Percentiles rank a stretch among this genome's conserved stretches.
phyloP scores from a whole-genome alignment of 2,113 vertebrate genomes.

The Dasyprocta punctata region DNA sequence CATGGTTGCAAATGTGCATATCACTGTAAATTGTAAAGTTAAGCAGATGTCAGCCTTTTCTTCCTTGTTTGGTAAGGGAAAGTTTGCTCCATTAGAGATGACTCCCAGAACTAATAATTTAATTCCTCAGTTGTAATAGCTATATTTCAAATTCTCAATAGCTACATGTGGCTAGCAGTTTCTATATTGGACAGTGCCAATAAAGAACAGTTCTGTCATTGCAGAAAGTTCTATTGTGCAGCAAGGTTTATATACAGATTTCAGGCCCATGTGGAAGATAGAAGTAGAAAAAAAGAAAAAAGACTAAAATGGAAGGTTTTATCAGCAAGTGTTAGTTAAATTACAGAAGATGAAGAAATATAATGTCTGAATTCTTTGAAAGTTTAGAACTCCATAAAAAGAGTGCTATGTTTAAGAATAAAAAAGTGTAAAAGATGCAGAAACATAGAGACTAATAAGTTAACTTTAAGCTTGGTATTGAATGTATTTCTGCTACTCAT shows the following conservation, averaged over 20 bases:
- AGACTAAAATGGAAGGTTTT: neutral
- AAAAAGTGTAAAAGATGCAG: neutral
- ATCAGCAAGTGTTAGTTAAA: neutral
- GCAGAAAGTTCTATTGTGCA: neutral
- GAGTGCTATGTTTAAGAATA: neutral
- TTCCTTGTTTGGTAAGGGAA: neutral
- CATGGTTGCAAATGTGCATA: neutral
- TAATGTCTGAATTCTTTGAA: neutral
- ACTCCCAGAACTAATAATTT: neutral
- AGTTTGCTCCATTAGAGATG: constrained; percentile 4
- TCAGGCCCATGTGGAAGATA: neutral
- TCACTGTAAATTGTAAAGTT: neutral
- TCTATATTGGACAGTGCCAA: neutral
- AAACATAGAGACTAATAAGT: neutral
- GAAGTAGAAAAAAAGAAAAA: neutral
- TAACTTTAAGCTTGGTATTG: neutral
- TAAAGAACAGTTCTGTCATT: neutral
- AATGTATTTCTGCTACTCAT: neutral
- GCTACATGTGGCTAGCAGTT: neutral
- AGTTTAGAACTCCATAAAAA: constrained; percentile 21
- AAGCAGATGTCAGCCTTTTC: neutral
- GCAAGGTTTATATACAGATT: neutral
- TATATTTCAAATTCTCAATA: neutral
- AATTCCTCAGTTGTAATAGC: neutral
- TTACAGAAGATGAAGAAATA: neutral